These are phyloP conservation scores for Papilio helenus DNA, from an alignment of 1,140 invertebrate species.

Conservation along the genomic window DNA sequence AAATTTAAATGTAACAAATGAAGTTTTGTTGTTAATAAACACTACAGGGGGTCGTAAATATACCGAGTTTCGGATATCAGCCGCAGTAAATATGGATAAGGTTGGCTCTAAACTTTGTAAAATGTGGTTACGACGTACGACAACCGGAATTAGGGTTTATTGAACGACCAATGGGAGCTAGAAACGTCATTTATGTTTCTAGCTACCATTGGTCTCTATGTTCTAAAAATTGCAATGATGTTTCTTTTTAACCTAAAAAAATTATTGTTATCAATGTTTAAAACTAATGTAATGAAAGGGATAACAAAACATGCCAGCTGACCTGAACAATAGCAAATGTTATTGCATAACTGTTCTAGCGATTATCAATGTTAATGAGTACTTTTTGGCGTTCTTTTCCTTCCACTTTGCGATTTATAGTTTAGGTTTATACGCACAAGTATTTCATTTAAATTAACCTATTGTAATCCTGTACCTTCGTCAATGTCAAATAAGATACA, in stretches of 20 bases:
- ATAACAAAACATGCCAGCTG: background rate
- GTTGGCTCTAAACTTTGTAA: constrained; percentile 25
- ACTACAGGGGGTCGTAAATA: constrained; percentile 3
- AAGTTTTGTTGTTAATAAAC: background rate
- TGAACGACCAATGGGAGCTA: constrained; percentile 11
- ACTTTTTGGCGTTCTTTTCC: background rate
- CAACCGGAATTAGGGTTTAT: constrained; percentile 12
- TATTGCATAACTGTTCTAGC: no score
- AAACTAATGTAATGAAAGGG: background rate
- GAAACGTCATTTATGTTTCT: background rate
- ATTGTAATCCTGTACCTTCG: constrained; percentile 20
- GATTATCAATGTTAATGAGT: background rate
- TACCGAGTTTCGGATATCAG: constrained; percentile 21
- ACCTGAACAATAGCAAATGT: no score
- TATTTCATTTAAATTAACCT: constrained; percentile 12
- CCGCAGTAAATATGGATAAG: constrained; percentile 24
- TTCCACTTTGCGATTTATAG: background rate
- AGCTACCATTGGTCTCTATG: no score
- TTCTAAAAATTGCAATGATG: no score
- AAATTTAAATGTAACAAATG: background rate
- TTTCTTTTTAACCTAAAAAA: background rate
- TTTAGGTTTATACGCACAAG: background rate
- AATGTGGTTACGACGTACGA: constrained; percentile 23
- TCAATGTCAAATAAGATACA: constrained; percentile 24
- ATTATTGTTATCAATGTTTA: background rate